A percentile compares a stretch with the other conserved stretches of the same genome.
Conservation (phyloP, 2,888 invertebrate species). For the Sarcophaga rosellei region DNA sequence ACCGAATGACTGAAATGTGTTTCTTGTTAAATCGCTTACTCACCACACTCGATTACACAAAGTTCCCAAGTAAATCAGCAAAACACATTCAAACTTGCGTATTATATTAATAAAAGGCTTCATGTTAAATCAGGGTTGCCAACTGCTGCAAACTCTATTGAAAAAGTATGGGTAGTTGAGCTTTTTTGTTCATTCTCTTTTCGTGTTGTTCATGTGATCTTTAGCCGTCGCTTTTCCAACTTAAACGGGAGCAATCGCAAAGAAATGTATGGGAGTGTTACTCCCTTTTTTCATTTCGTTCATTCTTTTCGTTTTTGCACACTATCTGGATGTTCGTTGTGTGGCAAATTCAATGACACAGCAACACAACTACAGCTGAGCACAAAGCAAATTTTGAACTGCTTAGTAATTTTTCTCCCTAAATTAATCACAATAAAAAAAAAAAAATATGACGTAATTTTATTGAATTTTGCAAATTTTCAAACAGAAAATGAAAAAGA, state of each 20-base stretch:
- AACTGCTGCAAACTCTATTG: neutral
- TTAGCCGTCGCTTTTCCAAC: too few relatives aligned
- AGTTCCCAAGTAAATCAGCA: neutral
- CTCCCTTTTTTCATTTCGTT: neutral
- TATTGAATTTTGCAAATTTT: slow-evolving; percentile 45
- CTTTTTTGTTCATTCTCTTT: neutral
- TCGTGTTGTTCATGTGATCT: neutral
- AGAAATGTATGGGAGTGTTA: neutral
- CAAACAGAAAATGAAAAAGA: slow-evolving; percentile 20
- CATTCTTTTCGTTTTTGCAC: slow-evolving; percentile 3
- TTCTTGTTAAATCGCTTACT: slow-evolving; percentile 45
- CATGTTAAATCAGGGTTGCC: slow-evolving; percentile 52
- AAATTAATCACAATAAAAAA: slow-evolving; percentile 54
- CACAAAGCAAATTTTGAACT: slow-evolving; percentile 5
- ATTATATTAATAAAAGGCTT: slow-evolving; percentile 50
- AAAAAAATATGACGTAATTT: slow-evolving; percentile 77
- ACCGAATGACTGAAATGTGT: slow-evolving; percentile 47
- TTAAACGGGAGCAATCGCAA: too few relatives aligned
- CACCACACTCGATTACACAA: slow-evolving; percentile 25
- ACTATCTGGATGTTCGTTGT: neutral
- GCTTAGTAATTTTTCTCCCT: slow-evolving; percentile 59
- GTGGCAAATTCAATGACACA: slow-evolving; percentile 33
- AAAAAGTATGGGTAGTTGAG: neutral
- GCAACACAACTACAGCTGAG: slow-evolving; percentile 42
- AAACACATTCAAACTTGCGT: slow-evolving; percentile 19